These are phyloP conservation scores for Cerceris ruficornis DNA, from an alignment of 2,888 invertebrate species.

Conservation along the genomic window DNA sequence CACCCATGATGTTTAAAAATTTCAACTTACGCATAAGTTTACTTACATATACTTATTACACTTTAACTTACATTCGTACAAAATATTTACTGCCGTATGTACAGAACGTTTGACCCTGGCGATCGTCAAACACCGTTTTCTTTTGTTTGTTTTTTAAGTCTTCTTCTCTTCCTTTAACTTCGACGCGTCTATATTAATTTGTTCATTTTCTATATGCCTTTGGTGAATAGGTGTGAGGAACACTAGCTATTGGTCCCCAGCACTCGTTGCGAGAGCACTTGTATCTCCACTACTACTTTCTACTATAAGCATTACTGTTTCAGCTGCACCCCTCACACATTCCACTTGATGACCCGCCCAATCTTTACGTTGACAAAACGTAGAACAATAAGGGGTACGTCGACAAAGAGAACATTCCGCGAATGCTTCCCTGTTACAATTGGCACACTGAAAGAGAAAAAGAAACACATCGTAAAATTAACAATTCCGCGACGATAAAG, in stretches of 20 bases:
- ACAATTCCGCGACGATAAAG: not conserved
- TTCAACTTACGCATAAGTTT: conserved; percentile 20
- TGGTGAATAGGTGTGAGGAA: conserved; percentile 72
- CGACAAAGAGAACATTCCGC: conserved; percentile 94
- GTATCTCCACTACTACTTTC: conserved; percentile 84
- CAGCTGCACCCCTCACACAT: conserved; percentile 88
- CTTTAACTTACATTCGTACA: conserved; percentile 43
- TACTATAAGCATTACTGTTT: conserved; percentile 93
- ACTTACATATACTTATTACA: conserved; percentile 31
- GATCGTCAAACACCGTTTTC: conserved; percentile 21
- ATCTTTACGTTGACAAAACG: conserved; percentile 95
- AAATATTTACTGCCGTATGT: conserved; percentile 57
- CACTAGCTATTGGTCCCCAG: conserved; percentile 79
- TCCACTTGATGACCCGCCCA: conserved; percentile 94
- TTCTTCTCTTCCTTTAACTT: conserved; percentile 53
- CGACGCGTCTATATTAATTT: conserved; percentile 47
- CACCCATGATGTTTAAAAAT: conserved; percentile 19
- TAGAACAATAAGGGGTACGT: conserved; percentile 93
- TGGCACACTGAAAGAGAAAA: conserved; percentile 87
- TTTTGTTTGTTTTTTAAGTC: conserved; percentile 44
- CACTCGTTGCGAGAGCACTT: conserved; percentile 68
- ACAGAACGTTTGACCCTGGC: conserved; percentile 34
- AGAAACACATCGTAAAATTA: conserved; percentile 11
- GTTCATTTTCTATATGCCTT: conserved; percentile 57
- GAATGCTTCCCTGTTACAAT: conserved; percentile 93